These are phyloP conservation scores for Cryptus viduatorius DNA, from an alignment of 2,888 invertebrate genomes.

Conservation along the genomic window DNA sequence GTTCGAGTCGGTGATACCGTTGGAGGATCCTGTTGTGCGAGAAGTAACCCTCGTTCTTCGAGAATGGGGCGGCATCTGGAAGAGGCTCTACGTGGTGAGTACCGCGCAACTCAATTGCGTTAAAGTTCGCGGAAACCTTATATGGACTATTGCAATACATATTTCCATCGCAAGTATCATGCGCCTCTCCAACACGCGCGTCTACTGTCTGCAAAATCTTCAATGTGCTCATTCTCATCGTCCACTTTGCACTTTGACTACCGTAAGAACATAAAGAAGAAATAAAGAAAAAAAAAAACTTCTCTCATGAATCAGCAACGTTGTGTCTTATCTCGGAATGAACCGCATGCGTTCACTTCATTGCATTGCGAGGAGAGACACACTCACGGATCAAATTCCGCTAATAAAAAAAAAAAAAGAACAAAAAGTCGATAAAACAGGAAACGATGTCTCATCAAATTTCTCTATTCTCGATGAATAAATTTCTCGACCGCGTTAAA, in stretches of 20 bases:
- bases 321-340: background rate
- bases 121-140: background rate
- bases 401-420: background rate
- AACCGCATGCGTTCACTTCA: background rate
- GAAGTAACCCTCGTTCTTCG: conserved; percentile 96
- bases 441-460: background rate
- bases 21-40: conserved; percentile 95
- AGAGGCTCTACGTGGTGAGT: conserved; percentile 95
- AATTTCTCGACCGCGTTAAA: background rate
- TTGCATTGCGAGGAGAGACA: background rate
- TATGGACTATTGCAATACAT: background rate
- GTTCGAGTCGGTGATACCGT: conserved; percentile 89
- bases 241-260: background rate
- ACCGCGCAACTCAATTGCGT: background rate
- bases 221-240: background rate
- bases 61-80: conserved; percentile 98
- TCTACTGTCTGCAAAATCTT: background rate
- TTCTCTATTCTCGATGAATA: background rate
- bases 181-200: background rate
- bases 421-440: background rate
- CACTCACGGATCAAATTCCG: conserved; percentile 21
- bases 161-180: background rate
- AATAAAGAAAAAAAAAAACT: background rate
- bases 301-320: conserved; percentile 15
- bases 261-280: background rate